Evolutionary conservation across 2,888 invertebrate species (phyloP).

Genomic region (Morpho achilles): DNA sequence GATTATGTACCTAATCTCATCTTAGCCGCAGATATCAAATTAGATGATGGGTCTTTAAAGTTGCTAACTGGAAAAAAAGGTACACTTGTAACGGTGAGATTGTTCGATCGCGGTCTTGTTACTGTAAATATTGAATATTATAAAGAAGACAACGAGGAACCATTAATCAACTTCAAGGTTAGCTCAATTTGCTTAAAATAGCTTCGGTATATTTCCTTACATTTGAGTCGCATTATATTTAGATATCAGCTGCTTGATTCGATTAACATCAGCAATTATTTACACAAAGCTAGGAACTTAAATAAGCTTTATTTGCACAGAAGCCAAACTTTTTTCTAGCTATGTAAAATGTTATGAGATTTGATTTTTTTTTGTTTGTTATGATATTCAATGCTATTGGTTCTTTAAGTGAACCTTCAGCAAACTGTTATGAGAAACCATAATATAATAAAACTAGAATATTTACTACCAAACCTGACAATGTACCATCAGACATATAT

Average conservation of each 20-base stretch:
- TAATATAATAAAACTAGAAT: too few relatives aligned
- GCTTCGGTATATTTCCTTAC: constrained; percentile 15
- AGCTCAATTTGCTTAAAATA: constrained; percentile 36
- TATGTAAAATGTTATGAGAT: too few relatives aligned
- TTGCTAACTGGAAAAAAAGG: constrained; percentile 85
- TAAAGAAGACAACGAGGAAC: constrained; percentile 85
- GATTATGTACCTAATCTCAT: constrained; percentile 86
- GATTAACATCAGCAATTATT: too few relatives aligned
- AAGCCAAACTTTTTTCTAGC: too few relatives aligned
- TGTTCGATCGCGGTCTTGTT: constrained; percentile 86
- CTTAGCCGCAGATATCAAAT: constrained; percentile 81
- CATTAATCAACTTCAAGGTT: constrained; percentile 88
- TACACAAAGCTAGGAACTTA: too few relatives aligned
- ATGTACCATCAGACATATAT: too few relatives aligned
- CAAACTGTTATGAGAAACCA: too few relatives aligned
- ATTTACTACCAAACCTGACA: too few relatives aligned
- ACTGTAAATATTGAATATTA: constrained; percentile 92
- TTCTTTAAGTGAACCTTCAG: too few relatives aligned
- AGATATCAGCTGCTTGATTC: constrained; percentile 2
- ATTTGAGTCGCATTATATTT: constrained; percentile 9
- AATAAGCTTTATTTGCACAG: too few relatives aligned
- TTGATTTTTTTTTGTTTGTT: too few relatives aligned
- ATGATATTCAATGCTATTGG: too few relatives aligned
- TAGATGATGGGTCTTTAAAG: constrained; percentile 85
- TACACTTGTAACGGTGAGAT: constrained; percentile 84